Evolutionary conservation across 2,888 invertebrate genomes (phyloP), one percentile per base, ranked within the genome.

Genomic region (Lissonota sp.): DNA sequence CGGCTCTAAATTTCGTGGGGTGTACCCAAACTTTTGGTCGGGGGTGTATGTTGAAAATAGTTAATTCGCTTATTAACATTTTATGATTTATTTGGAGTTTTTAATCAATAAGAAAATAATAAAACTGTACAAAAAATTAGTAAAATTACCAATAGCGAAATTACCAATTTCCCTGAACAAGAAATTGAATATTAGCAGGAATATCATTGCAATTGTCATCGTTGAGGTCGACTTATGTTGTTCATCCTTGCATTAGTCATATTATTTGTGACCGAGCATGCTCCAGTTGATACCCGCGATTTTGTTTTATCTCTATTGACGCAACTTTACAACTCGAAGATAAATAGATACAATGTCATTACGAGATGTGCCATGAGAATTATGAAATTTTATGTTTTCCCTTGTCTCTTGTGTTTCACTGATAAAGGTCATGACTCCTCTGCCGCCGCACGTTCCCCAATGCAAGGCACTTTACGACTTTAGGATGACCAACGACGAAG

Each of bases 391-490:
- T 53, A 53, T 51, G 12, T 51, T 71, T 77, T 51, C 39, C 57
- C 42, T n/a, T 80, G 71, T 77, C 80, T 84, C 84, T 73, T 77
- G 37, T 66, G 70, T 75, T 16, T 84, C 84, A 39, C 81, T 75
- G 80, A 93, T 93, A 0, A 90, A 96, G 96, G 95, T 96, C 76
- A 94, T 97, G 85, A 95, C 96, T 8, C 96, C 97, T 0, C 93
- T 98, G 66, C 97, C 97, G 10, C 95, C 96, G 12, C 95, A 96
- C 86, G 94, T 96, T 86, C 97, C 97, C 46, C 96, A 97, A 88
- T 98, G 98, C 91, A 97, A 97, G 93, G 97, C 98, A 69, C 93
- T 97, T 51, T 98, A 97, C 90, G 97, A 98, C 93, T 98, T 98
- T 90, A 95, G 96, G 87, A 97, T 97, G 96, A 96, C 96, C 0